Evolutionary conservation across 2,888 invertebrate genomes (phyloP), one percentile per base, ranked within the genome.

Genomic region (Erebia aethiops): DNA sequence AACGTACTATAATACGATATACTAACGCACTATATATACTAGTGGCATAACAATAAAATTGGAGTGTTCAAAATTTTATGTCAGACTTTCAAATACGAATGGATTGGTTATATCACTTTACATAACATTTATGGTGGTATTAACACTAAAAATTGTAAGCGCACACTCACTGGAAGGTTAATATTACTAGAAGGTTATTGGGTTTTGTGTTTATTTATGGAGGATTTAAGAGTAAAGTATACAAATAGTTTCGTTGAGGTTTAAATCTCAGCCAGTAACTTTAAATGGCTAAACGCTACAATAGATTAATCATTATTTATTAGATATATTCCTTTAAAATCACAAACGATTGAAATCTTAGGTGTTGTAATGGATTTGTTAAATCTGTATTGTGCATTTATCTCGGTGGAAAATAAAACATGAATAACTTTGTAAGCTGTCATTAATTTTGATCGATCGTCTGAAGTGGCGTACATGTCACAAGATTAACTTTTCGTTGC

Each of bases 391-490:
- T 70, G 58, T 70, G 58, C 52, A 46, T 65, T 52, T 66, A 67
- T 46, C 61, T 61, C 35, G 64, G 26, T 54, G 66, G 16, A 65
- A 67, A 43, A 71, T 67, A 69, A 72, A 67, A 64, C 69, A 69
- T 52, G 70, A 57, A 60, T 69, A 60, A 68, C 64, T 73, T 74
- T 73, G 74, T 74, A 69, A 69, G 21, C 69, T 74, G 74, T 73
- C 73, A 67, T 67, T 74, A 74, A 74, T 74, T 67, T 71, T 73
- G 74, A 74, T 74, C 67, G 74, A 74, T 74, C 69, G 73, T 26
- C 52, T 52, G 69, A 63, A 52, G 69, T 70, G 54, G 26, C 71
- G 64, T 67, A 69, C 71, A 71, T 73, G 74, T 69, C 73, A 71
- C 64, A 66, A 64, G 73, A 67, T 69, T 63, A 71, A 71, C 69